These are phyloP conservation scores for Leucoma salicis DNA, from an alignment of 2,888 invertebrate species.

Conservation along the genomic window DNA sequence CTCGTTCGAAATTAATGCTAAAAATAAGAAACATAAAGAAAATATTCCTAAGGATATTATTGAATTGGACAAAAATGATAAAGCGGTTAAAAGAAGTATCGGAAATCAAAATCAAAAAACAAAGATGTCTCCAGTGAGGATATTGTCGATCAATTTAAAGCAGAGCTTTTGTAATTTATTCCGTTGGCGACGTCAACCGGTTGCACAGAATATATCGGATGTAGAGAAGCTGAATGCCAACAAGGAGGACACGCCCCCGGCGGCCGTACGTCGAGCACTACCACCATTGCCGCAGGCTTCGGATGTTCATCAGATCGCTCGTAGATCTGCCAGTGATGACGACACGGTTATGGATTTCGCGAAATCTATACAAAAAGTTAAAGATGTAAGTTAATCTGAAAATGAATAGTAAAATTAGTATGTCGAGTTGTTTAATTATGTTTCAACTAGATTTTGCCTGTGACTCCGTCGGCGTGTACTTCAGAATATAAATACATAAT, in stretches of 20 bases:
- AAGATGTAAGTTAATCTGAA: constrained; percentile 87
- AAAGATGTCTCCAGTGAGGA: constrained; percentile 85
- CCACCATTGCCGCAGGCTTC: constrained; percentile 70
- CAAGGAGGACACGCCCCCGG: constrained; percentile 58
- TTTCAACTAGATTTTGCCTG: too few species aligned
- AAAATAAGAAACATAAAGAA: constrained; percentile 83
- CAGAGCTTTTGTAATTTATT: constrained; percentile 94
- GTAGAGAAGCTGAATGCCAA: constrained; percentile 51
- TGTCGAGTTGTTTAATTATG: not conserved
- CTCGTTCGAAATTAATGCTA: constrained; percentile 82
- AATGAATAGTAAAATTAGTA: not conserved
- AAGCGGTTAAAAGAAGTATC: constrained; percentile 46
- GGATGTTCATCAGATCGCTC: constrained; percentile 44
- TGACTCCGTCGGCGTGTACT: too few species aligned
- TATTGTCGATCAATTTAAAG: constrained; percentile 89
- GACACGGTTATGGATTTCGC: constrained; percentile 90
- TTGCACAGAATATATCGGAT: constrained; percentile 46
- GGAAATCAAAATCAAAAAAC: constrained; percentile 56
- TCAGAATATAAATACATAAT: too few species aligned
- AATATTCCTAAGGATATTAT: constrained; percentile 51
- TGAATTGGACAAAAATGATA: constrained; percentile 73
- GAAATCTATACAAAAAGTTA: constrained; percentile 95
- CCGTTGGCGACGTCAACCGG: constrained; percentile 79
- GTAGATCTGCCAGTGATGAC: constrained; percentile 55
- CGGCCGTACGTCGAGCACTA: constrained; percentile 64